Evolutionary conservation across 2,888 invertebrate species (phyloP), one percentile per base, ranked within the genome.

Genomic region (Ceraclea dissimilis): DNA sequence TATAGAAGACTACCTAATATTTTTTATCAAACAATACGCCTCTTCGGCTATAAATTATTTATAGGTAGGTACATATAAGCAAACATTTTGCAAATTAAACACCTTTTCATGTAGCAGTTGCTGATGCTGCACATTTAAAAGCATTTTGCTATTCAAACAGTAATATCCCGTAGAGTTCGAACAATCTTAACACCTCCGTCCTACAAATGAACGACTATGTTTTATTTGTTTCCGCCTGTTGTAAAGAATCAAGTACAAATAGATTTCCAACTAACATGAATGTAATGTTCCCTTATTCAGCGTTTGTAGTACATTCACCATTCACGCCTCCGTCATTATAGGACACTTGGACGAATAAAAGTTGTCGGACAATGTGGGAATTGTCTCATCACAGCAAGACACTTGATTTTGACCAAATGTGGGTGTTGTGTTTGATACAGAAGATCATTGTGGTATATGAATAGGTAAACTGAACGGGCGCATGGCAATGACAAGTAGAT

Each of bases 351-450:
- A 52, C 21, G 18, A 46, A 49, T 52, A 57, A 57, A 49, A 53
- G 52, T 33, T 49, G n/a, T 31, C 44, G 34, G 47, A 54, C 55
- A 59, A 59, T 53, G 43, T 54, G 13, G 52, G 48, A 46, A 61
- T 61, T 61, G 61, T 61, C 59, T 54, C 51, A 54, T 61, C 61
- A 18, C 61, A 61, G 61, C 61, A 50, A 53, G 61, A 56, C 31
- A 50, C 51, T 61, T 60, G 59, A 61, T 61, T 61, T 59, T 57
- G 18, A 50, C 56, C 56, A 52, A 54, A 61, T 56, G 59, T 61
- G 57, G 61, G 61, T 58, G 61, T 61, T 50, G 57, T 61, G 61
- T 61, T 61, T 61, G 59, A 61, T 59, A 55, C 51, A 49, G 55
- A 50, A 56, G 44, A 52, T 33, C 57, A 50, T 60, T 60, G 60